phyloP scores from a whole-genome alignment of 2,797 vertebrate genomes.

The Hapalemur alaotrensis region DNA sequence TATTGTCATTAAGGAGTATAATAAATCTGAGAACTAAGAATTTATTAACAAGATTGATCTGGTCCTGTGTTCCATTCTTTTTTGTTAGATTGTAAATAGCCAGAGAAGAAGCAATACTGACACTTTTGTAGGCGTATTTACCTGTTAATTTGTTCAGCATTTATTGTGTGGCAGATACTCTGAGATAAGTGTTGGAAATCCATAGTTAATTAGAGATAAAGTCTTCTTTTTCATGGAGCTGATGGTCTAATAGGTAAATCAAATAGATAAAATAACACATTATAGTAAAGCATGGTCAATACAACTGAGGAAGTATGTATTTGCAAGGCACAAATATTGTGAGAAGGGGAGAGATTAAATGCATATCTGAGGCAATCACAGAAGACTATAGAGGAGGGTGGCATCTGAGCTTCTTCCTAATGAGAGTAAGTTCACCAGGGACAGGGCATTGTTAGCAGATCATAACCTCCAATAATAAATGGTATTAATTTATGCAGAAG shows the following conservation, averaged over 20 bases:
- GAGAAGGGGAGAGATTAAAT: not conserved
- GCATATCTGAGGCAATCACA: not conserved
- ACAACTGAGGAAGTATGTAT: not conserved
- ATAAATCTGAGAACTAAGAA: not conserved
- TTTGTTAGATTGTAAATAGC: not conserved
- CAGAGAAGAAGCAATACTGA: not conserved
- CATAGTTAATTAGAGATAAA: not conserved
- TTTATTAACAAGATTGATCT: not conserved
- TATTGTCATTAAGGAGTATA: not conserved
- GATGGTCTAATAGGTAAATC: not conserved
- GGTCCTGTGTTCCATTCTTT: not conserved
- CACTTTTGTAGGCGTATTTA: not conserved
- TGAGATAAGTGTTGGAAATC: not conserved
- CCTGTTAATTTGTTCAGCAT: not conserved
- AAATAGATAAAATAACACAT: not conserved
- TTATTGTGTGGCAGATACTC: not conserved
- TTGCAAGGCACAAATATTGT: not conserved
- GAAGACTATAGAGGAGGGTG: not conserved
- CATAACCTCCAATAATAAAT: not conserved
- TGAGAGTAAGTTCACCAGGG: not conserved
- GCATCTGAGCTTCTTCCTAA: not conserved
- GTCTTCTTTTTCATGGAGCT: not conserved
- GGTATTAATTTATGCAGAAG: not conserved
- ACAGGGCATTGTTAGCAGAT: not conserved
- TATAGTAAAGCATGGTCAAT: not conserved